Evolutionary conservation across 2,888 invertebrate genomes (phyloP).

Genomic region (Microctonus brassicae): DNA sequence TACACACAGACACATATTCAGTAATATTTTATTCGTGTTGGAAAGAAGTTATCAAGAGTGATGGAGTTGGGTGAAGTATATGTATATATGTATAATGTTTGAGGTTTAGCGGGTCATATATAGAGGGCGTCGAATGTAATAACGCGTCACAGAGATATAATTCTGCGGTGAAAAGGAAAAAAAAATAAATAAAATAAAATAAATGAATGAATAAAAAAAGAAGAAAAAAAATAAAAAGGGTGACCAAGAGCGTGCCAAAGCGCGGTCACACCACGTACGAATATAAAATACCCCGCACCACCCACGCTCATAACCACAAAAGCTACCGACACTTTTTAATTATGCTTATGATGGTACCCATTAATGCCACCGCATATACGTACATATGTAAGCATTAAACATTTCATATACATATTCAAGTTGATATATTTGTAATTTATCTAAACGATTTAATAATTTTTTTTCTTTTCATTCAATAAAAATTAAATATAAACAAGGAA

Average conservation of each 20-base stretch:
- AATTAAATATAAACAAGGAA: too few relatives aligned
- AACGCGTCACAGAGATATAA: neutral
- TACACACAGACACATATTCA: neutral
- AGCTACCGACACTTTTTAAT: conserved; percentile 43
- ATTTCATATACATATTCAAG: neutral
- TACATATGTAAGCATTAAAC: neutral
- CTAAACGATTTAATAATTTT: neutral
- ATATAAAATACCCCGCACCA: conserved; percentile 20
- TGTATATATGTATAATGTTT: neutral
- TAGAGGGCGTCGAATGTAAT: neutral
- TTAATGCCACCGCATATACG: conserved; percentile 39
- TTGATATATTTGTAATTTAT: neutral
- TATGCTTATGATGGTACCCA: conserved; percentile 37
- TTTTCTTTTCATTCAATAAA: neutral
- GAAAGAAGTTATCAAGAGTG: conserved; percentile 15
- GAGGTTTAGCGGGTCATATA: conserved; percentile 9
- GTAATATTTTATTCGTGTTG: conserved; percentile 10
- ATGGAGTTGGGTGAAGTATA: neutral
- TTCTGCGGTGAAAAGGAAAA: neutral
- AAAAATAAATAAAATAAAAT: neutral
- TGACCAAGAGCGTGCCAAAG: conserved; percentile 39
- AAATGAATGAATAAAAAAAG: too few relatives aligned
- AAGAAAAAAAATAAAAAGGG: neutral
- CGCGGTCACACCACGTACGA: conserved; percentile 41
- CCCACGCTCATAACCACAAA: conserved; percentile 29